Percentiles rank a stretch among this genome's conserved stretches.
These are phyloP conservation scores for Periophthalmodon schlosseri DNA, from an alignment of 2,113 vertebrate genomes.

Conservation along the genomic window DNA sequence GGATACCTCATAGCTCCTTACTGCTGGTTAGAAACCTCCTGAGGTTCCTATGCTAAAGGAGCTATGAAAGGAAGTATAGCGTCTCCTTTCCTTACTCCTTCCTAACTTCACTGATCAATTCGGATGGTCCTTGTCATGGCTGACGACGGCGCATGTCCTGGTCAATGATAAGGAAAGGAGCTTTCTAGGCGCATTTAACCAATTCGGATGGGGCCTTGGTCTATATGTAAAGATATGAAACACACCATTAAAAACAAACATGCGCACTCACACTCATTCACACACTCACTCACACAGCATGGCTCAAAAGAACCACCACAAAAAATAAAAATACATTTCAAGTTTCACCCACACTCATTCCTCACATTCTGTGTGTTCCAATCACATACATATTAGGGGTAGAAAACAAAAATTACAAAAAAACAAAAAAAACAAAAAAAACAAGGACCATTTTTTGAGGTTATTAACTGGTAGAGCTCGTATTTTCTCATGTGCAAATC, in stretches of 20 bases:
- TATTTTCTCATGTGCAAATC: conserved; percentile 79
- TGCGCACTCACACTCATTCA: conserved; percentile 38
- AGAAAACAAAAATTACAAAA: conserved; percentile 48
- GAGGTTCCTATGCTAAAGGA: too few species aligned
- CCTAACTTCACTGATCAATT: too few species aligned
- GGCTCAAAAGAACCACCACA: conserved; percentile 31
- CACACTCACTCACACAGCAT: conserved; percentile 19
- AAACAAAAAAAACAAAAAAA: conserved; percentile 34
- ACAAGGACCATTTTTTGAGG: conserved; percentile 41
- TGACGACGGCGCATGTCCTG: too few species aligned
- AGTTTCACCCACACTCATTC: conserved; percentile 62
- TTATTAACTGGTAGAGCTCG: conserved; percentile 62
- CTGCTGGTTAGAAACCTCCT: too few species aligned
- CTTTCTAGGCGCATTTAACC: too few species aligned
- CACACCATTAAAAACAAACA: conserved; percentile 58
- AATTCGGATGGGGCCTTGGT: conserved; percentile 20
- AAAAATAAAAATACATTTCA: conserved; percentile 42
- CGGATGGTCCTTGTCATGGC: too few species aligned
- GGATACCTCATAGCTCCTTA: too few species aligned
- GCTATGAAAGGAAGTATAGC: too few species aligned
- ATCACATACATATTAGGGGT: conserved; percentile 46
- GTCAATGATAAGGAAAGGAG: too few species aligned
- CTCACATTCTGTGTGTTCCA: conserved; percentile 37
- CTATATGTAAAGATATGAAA: conserved; percentile 69
- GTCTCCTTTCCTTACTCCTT: too few species aligned